Base-by-base conservation (phyloP, 2,797 vertebrate genomes). In the Thripadectes ignobilis region DNA sequence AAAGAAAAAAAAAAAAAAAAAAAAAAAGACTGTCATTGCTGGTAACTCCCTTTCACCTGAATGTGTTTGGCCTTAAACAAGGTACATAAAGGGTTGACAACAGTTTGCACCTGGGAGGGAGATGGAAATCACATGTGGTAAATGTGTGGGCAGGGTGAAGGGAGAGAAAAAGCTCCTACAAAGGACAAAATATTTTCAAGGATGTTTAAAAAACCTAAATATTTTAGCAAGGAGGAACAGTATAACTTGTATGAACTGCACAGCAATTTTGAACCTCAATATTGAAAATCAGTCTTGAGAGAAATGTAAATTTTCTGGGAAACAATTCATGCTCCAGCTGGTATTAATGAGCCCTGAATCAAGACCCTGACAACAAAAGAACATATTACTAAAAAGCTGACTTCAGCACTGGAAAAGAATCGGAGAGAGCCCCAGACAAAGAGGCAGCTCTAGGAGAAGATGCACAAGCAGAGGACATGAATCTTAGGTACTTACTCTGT, bases 251-350 rank as follows among this genome's bases (percentile, higher is more conserved):
- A 34, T 19, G 9, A 72, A 45, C 3, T 10, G 45, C 30, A 48
- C 0, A n/a, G 15, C 5, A 85, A 66, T 61, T 86, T 6, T 73
- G 15, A 75, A 61, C 0, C 0, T 19, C 8, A 7, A 19, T 30
- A 57, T 0, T 24, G 22, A 68, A 92, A 92, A 72, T 0, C 4
- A 55, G 5, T 45, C 41, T 30, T n/a, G 7, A 58, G 22, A 89
- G 30, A 71, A 67, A 51, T 7, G 1, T 17, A 63, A 19, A 14
- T 59, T 87, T 72, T 48, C 49, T 45, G 58, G 20, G 45, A 71
- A 95, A 75, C 8, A 63, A 68, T 39, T 67, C 5, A 39, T 22
- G 16, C 14, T 71, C 6, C 10, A 79, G 12, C 15, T 65, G 8
- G 6, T 55, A 12, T 55, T 66, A 55, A 80, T 6, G 8, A 55